phyloP scores from a whole-genome alignment of 2,888 invertebrate genomes.

The Epinotia nisella region DNA sequence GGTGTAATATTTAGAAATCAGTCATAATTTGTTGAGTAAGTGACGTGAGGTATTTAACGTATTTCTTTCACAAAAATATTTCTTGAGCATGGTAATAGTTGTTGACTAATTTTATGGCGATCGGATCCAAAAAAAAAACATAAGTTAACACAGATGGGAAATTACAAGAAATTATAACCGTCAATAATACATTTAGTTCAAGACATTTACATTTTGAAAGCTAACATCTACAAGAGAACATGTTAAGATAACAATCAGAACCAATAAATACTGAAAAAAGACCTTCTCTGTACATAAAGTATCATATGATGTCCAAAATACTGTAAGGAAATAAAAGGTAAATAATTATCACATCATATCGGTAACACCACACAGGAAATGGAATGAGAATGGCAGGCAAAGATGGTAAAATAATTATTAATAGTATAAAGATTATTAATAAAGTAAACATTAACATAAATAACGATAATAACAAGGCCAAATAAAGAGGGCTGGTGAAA shows the following conservation, averaged over 20 bases:
- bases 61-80: background rate
- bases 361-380: conserved; percentile 18
- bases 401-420: conserved; percentile 29
- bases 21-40: background rate
- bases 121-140: background rate
- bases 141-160: too few relatives aligned
- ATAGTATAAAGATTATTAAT: conserved; percentile 33
- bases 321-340: conserved; percentile 40
- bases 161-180: background rate
- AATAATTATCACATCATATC: conserved; percentile 18
- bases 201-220: conserved; percentile 3
- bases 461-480: conserved; percentile 47
- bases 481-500: conserved; percentile 60
- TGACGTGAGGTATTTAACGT: background rate
- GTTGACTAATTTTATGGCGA: background rate
- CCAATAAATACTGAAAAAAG: conserved; percentile 19
- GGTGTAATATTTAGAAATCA: too few relatives aligned
- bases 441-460: conserved; percentile 46
- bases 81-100: background rate
- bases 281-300: background rate
- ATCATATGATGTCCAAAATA: conserved; percentile 27
- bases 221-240: conserved; percentile 10
- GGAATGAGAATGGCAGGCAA: conserved; percentile 27
- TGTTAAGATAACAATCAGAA: conserved; percentile 3
- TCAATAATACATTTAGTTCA: conserved; percentile 12